Evolutionary conservation across 1,140 invertebrate species (phyloP), one percentile per base, ranked within the genome.

Genomic region (Drosophila lacertosa): DNA sequence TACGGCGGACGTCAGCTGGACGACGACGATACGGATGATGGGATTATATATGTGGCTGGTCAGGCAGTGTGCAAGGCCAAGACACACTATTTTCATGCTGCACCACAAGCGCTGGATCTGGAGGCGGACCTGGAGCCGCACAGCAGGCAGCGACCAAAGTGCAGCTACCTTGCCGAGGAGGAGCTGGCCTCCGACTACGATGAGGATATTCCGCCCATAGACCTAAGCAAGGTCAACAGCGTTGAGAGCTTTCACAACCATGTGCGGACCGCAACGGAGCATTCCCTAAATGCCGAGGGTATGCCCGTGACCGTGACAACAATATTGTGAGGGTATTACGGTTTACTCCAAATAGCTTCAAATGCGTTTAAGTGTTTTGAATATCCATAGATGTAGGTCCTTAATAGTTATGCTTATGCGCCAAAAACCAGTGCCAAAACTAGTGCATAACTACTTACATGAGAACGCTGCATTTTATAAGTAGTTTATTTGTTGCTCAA

Each of bases 121-220:
- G 59, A 64, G 7, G 26, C 26, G 6, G 48, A 45, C 42, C n/a
- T n/a, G n/a, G 60, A 59, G 40, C 47, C 32, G 13, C 33, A 50
- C 4, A 40, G 37, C 10, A 59, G 20, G 5, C 64, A 63, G 37
- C 26, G 48, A 5, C 58, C 35, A 1, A 86, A 86, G 10, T 88
- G 82, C 39, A 68, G 77, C 37, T 86, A 86, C 54, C 58, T 86
- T 44, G 81, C 81, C 3, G 81, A 86, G 62, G 81, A 86, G 60
- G 81, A 86, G 62, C 48, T 86, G 39, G 82, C 81, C 58, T 86
- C 81, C 15, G 89, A 90, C 50, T 90, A 90, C 37, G 89, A 90
- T 42, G 89, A 90, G 58, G 84, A 90, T 53, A 90, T 90, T 57
- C 89, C 89, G 51, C 83, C 77, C 53, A 90, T 90, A 24, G 89